Evolutionary conservation across 2,797 vertebrate species (phyloP), one percentile per base, ranked within the genome.

Genomic region (Masticophis lateralis): DNA sequence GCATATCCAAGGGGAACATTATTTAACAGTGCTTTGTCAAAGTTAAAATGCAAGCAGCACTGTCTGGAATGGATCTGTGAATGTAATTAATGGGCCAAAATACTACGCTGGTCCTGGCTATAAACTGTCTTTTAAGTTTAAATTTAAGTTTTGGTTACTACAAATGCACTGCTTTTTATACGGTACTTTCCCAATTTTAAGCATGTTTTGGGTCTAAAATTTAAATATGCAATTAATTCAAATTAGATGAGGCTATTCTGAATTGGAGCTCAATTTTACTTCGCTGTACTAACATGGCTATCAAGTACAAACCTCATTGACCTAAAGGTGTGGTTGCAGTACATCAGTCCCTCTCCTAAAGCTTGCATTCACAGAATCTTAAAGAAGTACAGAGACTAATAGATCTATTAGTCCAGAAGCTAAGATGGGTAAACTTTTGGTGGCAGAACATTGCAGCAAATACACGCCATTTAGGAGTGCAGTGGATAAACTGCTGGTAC

Each of bases 61-160:
- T 37, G 57, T 60, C 66, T 61, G 16, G 89, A 92, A 89, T 83
- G 28, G 56, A 92, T 60, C 56, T 83, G 32, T 60, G 87, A 89
- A 60, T 83, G 28, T 83, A 79, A 92, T 92, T 89, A 88, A 92
- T 90, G 47, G 86, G 86, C 27, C 59, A 55, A 53, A 11, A 86
- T 90, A 8, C 37, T 11, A 56, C 90, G 86, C 92, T 92, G 90
- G 20, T 92, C 92, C 55, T 61, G 53, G 90, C 94, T 86, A 53
- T 55, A 66, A 10, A 55, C 1, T 90, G 88, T 47, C 55, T 90
- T 93, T 92, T 87, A 59, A 83, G 4, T 87, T 87, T 37, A 63
- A 63, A 51, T 87, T 87, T 74, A 88, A 57, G 51, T 89, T 89
- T 89, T 28, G 79, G 55, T 74, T 87, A 55, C 16, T 60, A 37